Evolutionary conservation across 2,888 invertebrate species (phyloP).

Genomic region (Thecocarcelia acutangulata): DNA sequence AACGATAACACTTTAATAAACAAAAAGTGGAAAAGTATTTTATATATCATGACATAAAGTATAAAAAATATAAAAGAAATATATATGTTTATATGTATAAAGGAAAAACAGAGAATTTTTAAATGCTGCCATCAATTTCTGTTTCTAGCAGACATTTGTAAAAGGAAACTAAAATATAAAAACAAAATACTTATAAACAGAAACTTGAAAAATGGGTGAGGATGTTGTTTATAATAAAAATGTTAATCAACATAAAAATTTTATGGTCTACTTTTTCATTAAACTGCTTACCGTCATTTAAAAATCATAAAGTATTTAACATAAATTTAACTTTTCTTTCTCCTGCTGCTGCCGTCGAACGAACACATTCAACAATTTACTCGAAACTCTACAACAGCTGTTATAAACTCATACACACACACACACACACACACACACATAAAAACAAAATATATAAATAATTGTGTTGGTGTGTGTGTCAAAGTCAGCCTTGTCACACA

Average conservation of each 20-base stretch:
- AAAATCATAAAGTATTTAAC: slow-evolving; percentile 68
- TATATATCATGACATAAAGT: slow-evolving; percentile 19
- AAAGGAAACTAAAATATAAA: slow-evolving; percentile 12
- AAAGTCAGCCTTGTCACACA: neutral
- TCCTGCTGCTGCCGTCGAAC: neutral
- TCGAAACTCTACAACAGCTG: slow-evolving; percentile 33
- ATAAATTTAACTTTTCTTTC: slow-evolving; percentile 40
- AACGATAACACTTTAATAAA: slow-evolving; percentile 39
- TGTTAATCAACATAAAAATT: slow-evolving; percentile 67
- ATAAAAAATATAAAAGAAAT: neutral
- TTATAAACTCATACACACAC: neutral
- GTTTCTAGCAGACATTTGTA: slow-evolving; percentile 50
- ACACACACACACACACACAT: neutral
- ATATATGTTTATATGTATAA: no score
- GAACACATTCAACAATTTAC: slow-evolving; percentile 28
- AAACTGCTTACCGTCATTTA: slow-evolving; percentile 65
- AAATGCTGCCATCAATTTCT: slow-evolving; percentile 42
- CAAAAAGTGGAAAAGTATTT: slow-evolving; percentile 14
- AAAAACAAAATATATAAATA: neutral
- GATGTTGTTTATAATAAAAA: slow-evolving; percentile 59
- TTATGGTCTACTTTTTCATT: slow-evolving; percentile 61
- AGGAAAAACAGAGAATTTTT: neutral
- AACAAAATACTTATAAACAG: slow-evolving; percentile 8
- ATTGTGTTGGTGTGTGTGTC: neutral
- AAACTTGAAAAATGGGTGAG: neutral